Evolutionary conservation across 2,888 invertebrate genomes (phyloP), one percentile per base, ranked within the genome.

Genomic region (Phymatocera aterrima): DNA sequence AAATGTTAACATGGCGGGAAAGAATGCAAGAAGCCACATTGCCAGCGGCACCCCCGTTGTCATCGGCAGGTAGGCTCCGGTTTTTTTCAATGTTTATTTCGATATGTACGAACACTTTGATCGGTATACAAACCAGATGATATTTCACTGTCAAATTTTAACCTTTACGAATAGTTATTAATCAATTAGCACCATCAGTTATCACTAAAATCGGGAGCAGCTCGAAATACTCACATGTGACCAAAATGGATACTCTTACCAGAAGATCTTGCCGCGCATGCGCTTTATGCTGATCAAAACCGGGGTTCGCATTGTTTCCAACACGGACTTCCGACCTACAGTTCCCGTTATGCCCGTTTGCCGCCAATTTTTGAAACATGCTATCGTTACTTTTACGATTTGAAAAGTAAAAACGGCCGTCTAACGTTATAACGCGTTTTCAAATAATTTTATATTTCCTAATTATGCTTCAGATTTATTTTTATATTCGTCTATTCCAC

Each of bases 221-320:
- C 85, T 89, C 88, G 85, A 83, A 85, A 93, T 94, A 96, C 96
- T 96, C 95, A 96, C 96, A 95, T 96, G 96, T 96, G 95, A 95
- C 95, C 95, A 93, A 94, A 95, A 95, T 95, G 95, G 95, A 95
- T 94, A 95, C 95, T 95, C 94, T 94, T 94, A 95, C 94, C 94
- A 95, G 95, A 95, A 95, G 94, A 94, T 93, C 92, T 92, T 91
- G 92, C 91, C 92, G 93, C 93, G 94, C 94, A 93, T 94, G 95
- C 94, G 95, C 93, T 92, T 92, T 92, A 92, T 92, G 91, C 91
- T 92, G 91, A 92, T 85, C 84, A 83, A 85, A 86, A 86, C 82
- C 83, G 89, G 89, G 90, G 88, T 89, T 83, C 83, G 84, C 88
- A 64, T 77, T 78, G 79, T 83, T 86, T 79, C 81, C 83, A 83